A percentile compares a stretch with the other conserved stretches of the same genome.
These are phyloP conservation scores for Sesia bembeciformis DNA, from an alignment of 2,888 invertebrate genomes.

Conservation along the genomic window DNA sequence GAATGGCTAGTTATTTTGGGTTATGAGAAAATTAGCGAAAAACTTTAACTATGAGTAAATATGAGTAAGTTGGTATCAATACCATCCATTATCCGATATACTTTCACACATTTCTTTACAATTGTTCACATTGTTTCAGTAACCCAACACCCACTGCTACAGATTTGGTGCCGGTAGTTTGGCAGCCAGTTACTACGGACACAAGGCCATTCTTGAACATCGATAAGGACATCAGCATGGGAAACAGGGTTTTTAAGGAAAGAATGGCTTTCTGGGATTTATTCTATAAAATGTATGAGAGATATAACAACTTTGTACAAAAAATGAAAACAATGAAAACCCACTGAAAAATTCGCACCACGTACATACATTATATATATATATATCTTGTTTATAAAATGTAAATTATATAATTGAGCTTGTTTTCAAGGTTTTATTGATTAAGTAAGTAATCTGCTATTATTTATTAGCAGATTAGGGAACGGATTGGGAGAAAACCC, in stretches of 20 bases:
- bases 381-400: not conserved
- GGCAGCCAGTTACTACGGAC: slow-evolving; percentile 32
- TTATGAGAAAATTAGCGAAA: slow-evolving; percentile 24
- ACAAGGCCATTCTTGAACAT: slow-evolving; percentile 46
- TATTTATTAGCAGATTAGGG: too few relatives aligned
- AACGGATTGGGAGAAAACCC: not conserved
- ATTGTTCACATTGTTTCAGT: slow-evolving; percentile 23
- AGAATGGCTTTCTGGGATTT: slow-evolving; percentile 64
- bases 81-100: too few relatives aligned
- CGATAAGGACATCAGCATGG: slow-evolving; percentile 34
- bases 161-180: slow-evolving; percentile 36
- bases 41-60: slow-evolving; percentile 52
- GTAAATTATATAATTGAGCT: not conserved
- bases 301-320: slow-evolving; percentile 31
- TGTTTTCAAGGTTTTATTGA: not conserved
- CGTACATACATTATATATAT: not conserved
- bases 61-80: slow-evolving; percentile 36
- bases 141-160: slow-evolving; percentile 42
- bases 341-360: too few relatives aligned
- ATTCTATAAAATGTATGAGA: slow-evolving; percentile 47
- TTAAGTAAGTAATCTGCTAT: too few relatives aligned
- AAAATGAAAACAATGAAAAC: too few relatives aligned
- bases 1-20: slow-evolving; percentile 2
- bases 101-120: too few relatives aligned
- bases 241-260: slow-evolving; percentile 37